Conservation (phyloP, 53 echinoderm and acorn worm species). For the Apostichopus leukothele region DNA sequence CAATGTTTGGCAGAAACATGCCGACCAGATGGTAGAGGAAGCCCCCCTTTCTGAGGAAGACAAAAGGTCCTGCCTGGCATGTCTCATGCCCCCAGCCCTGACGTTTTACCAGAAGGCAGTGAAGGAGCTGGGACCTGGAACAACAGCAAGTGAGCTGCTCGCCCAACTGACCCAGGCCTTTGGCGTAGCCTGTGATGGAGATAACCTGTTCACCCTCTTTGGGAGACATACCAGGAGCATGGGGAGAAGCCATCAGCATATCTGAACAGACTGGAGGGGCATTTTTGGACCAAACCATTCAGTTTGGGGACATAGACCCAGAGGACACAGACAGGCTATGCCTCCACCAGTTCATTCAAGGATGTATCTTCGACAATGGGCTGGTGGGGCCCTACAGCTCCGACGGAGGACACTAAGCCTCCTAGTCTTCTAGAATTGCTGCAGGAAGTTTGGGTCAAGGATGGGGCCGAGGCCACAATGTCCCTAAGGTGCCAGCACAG, state of each 20-base stretch:
- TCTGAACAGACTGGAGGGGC: slow-evolving; percentile 45
- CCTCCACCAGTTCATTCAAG: slow-evolving; percentile 46
- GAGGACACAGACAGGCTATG: slow-evolving; percentile 51
- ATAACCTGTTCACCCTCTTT: slow-evolving; percentile 52
- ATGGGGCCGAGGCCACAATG: slow-evolving; percentile 7
- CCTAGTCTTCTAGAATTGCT: neutral
- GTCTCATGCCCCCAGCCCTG: slow-evolving; percentile 57
- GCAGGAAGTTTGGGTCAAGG: slow-evolving; percentile 12
- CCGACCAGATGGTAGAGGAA: slow-evolving; percentile 24
- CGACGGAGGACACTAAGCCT: neutral
- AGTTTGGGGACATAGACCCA: slow-evolving; percentile 45
- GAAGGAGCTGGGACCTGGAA: slow-evolving; percentile 19
- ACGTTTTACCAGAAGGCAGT: slow-evolving; percentile 34
- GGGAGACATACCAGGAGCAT: slow-evolving; percentile 49
- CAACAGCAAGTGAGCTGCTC: slow-evolving; percentile 34
- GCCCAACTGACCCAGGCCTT: slow-evolving; percentile 48
- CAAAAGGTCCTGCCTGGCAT: slow-evolving; percentile 20
- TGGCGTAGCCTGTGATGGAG: slow-evolving; percentile 57
- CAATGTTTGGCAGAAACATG: slow-evolving; percentile 4
- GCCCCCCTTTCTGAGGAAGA: neutral
- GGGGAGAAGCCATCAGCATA: slow-evolving; percentile 47
- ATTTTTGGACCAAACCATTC: slow-evolving; percentile 42
- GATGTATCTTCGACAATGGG: slow-evolving; percentile 52
- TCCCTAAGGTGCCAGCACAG: neutral
- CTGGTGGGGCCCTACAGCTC: neutral